Evolutionary conservation across 2,113 vertebrate genomes (phyloP).

Genomic region (Triplophysa rosa): DNA sequence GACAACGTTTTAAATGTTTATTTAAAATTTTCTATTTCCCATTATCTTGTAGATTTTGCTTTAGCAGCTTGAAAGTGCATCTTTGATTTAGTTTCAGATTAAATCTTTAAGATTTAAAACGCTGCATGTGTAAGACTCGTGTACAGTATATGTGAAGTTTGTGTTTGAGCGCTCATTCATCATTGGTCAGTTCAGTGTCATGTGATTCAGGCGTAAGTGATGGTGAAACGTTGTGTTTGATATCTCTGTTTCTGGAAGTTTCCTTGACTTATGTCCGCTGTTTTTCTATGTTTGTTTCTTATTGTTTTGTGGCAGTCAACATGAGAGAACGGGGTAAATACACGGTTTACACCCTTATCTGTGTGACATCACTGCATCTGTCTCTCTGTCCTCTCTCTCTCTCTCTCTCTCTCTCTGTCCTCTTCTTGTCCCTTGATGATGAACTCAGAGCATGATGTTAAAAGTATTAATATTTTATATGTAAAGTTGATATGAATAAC

Average conservation of each 20-base stretch:
- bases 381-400: slow-evolving; percentile 22
- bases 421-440: too few species aligned
- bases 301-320: slow-evolving; percentile 90
- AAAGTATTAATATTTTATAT: too few species aligned
- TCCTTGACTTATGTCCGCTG: slow-evolving; percentile 83
- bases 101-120: too few species aligned
- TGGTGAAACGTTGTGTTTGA: slow-evolving; percentile 68
- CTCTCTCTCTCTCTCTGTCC: background rate
- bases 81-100: background rate
- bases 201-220: slow-evolving; percentile 77
- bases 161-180: background rate
- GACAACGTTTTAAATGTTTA: too few species aligned
- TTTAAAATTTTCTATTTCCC: too few species aligned
- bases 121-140: too few species aligned
- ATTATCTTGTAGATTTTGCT: too few species aligned
- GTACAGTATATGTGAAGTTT: background rate
- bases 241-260: slow-evolving; percentile 71
- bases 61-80: background rate
- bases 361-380: slow-evolving; percentile 29
- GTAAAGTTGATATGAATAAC: too few species aligned
- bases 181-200: slow-evolving; percentile 55
- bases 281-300: slow-evolving; percentile 72
- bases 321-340: slow-evolving; percentile 98
- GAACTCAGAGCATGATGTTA: too few species aligned
- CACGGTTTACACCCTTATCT: slow-evolving; percentile 78